Evolutionary conservation across 2,797 vertebrate species (phyloP).

Genomic region (Danio choprae): DNA sequence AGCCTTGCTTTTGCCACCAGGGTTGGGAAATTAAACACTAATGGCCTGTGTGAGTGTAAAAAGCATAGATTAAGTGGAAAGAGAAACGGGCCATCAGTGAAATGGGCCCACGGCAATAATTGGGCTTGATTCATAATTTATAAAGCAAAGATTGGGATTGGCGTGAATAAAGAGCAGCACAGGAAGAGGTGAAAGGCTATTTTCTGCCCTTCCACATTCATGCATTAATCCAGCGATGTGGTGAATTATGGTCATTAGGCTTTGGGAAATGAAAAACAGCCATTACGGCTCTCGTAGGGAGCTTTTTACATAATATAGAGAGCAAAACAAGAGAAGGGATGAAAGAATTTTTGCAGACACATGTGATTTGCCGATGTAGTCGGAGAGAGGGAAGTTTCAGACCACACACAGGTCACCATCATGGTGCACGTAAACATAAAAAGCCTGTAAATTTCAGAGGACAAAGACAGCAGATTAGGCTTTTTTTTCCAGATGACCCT

Average conservation of each 20-base stretch:
- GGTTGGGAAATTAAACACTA: conserved; percentile 65
- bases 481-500: conserved; percentile 62
- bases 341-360: conserved; percentile 47
- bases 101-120: conserved; percentile 56
- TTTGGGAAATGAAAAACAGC: conserved; percentile 46
- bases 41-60: conserved; percentile 56
- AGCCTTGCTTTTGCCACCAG: conserved; percentile 56
- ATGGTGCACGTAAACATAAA: conserved; percentile 60
- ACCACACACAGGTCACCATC: conserved; percentile 71
- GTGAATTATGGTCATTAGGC: conserved; percentile 46
- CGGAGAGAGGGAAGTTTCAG: conserved; percentile 35
- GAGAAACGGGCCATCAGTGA: conserved; percentile 48
- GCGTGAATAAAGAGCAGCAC: conserved; percentile 33
- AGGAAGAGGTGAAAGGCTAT: conserved; percentile 39
- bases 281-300: conserved; percentile 20
- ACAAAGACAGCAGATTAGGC: conserved; percentile 62
- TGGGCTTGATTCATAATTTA: conserved; percentile 73
- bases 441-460: conserved; percentile 62
- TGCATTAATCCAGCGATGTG: conserved; percentile 17
- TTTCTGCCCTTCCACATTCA: conserved; percentile 26
- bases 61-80: conserved; percentile 55
- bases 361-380: conserved; percentile 34
- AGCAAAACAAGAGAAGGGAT: conserved; percentile 14
- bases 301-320: conserved; percentile 33
- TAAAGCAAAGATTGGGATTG: conserved; percentile 57